Evolutionary conservation across 2,113 vertebrate genomes (phyloP).

Genomic region (Motacilla tschutschensis): DNA sequence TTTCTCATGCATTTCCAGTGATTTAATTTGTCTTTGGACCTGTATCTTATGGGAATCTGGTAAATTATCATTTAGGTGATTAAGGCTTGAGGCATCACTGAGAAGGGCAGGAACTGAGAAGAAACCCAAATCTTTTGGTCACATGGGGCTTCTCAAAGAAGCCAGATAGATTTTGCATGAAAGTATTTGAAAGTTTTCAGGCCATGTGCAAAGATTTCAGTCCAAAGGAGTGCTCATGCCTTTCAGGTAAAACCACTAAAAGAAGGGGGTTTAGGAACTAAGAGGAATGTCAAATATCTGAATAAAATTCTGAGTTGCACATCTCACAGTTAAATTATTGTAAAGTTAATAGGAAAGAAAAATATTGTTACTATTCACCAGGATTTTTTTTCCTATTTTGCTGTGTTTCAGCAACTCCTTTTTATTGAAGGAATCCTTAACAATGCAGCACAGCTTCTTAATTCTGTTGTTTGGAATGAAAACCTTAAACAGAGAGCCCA

Average conservation of each 20-base stretch:
- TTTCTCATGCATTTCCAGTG: constrained; percentile 10
- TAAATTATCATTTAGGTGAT: neutral
- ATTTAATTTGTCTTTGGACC: neutral
- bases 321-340: neutral
- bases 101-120: neutral
- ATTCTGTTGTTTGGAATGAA: neutral
- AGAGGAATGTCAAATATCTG: neutral
- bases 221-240: neutral
- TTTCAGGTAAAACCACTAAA: neutral
- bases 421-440: neutral
- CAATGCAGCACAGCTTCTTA: neutral
- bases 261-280: neutral
- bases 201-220: neutral
- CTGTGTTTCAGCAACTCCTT: neutral
- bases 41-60: neutral
- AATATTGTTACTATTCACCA: neutral
- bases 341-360: neutral
- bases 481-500: rapidly evolving
- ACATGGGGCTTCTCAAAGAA: neutral
- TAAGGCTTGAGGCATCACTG: neutral
- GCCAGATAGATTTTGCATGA: neutral
- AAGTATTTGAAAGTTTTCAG: neutral
- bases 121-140: neutral
- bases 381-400: neutral
- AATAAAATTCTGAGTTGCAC: neutral